These are phyloP conservation scores for Pectinophora gossypiella DNA, from an alignment of 1,140 invertebrate genomes.

Conservation along the genomic window DNA sequence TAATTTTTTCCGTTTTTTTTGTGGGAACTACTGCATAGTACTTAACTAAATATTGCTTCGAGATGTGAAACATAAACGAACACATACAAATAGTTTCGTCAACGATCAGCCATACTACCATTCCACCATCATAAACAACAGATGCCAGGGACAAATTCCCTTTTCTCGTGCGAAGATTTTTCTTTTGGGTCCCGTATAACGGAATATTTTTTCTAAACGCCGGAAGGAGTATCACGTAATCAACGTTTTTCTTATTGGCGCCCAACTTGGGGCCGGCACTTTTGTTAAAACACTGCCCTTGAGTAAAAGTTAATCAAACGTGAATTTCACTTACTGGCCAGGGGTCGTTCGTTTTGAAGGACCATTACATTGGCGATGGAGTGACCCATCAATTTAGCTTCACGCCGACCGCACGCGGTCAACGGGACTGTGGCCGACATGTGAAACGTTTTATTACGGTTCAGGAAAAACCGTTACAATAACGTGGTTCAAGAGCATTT, in stretches of 20 bases:
- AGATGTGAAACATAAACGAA: too few relatives aligned
- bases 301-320: constrained; percentile 61
- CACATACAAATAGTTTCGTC: too few relatives aligned
- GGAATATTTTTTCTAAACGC: too few relatives aligned
- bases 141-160: too few relatives aligned
- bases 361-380: constrained; percentile 66
- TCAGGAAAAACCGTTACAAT: constrained; percentile 57
- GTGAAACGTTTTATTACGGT: constrained; percentile 70
- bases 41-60: too few relatives aligned
- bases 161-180: too few relatives aligned
- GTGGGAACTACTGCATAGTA: too few relatives aligned
- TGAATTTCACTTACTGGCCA: constrained; percentile 60
- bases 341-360: constrained; percentile 64
- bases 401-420: constrained; percentile 57
- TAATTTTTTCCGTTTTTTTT: too few relatives aligned
- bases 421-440: constrained; percentile 52
- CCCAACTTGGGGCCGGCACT: constrained; percentile 14
- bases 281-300: constrained; percentile 34
- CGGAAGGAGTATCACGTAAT: too few relatives aligned
- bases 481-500: constrained; percentile 22
- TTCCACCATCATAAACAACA: too few relatives aligned
- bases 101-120: too few relatives aligned
- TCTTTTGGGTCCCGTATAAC: too few relatives aligned
- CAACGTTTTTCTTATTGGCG: constrained; percentile 5
- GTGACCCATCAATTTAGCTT: constrained; percentile 67